These are phyloP conservation scores for Trogon melanurus DNA, from an alignment of 2,113 vertebrate genomes.

Conservation along the genomic window DNA sequence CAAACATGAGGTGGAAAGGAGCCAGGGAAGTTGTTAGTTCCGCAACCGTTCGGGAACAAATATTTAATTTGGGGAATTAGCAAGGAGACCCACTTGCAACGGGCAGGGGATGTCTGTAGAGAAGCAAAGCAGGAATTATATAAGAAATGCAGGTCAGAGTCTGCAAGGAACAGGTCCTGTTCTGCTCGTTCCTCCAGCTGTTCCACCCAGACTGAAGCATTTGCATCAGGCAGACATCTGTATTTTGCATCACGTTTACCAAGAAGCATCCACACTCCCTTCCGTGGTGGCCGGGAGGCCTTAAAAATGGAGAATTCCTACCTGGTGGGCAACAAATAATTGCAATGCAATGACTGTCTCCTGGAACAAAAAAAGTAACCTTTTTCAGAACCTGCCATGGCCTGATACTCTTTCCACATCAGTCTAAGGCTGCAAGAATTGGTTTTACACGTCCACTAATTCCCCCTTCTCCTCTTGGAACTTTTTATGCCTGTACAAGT, in stretches of 20 bases:
- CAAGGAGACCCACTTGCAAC: neutral
- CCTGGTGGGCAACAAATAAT: neutral
- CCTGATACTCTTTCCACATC: neutral
- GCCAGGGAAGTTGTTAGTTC: neutral
- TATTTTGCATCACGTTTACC: neutral
- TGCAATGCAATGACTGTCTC: neutral
- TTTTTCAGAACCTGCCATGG: neutral
- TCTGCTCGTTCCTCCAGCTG: slow-evolving; percentile 22
- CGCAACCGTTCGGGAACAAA: neutral
- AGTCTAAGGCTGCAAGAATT: neutral
- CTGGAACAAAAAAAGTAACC: neutral
- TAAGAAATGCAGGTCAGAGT: neutral
- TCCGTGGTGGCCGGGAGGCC: fast-evolving
- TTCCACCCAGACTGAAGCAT: neutral
- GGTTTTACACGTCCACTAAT: neutral
- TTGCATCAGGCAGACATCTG: neutral
- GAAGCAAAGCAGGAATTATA: neutral
- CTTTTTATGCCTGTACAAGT: neutral
- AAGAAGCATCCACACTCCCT: fast-evolving
- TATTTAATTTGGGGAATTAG: neutral
- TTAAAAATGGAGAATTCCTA: neutral
- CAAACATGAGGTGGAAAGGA: neutral
- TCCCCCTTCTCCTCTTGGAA: neutral
- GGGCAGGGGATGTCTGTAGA: neutral
- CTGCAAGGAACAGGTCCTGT: neutral